These are phyloP conservation scores for Gobionotothen gibberifrons DNA, from an alignment of 2,797 vertebrate species.

Conservation along the genomic window DNA sequence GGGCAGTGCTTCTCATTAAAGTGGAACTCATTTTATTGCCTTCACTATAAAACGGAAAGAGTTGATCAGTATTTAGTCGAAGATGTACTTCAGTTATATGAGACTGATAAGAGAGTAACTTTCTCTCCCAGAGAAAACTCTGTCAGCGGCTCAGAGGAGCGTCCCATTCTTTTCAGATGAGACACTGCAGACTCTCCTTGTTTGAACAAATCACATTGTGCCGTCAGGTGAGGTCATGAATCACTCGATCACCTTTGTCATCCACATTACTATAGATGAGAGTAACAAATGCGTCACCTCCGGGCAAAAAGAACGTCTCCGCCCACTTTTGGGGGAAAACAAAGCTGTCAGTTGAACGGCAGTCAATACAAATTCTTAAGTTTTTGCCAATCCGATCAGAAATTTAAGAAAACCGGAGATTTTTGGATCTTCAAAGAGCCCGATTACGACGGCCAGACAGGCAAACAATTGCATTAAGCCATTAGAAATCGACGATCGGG, in stretches of 20 bases:
- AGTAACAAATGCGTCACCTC: no score
- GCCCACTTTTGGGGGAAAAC: no score
- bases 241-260: constrained; percentile 13
- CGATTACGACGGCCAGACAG: no score
- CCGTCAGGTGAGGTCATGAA: constrained; percentile 37
- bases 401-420: no score
- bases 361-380: no score
- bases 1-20: background rate
- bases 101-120: background rate
- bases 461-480: no score
- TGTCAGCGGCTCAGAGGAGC: constrained; percentile 10
- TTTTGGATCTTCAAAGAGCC: no score
- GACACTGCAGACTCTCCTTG: constrained; percentile 36
- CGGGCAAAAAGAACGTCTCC: no score
- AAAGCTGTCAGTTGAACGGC: no score
- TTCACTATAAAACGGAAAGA: background rate
- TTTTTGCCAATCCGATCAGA: no score
- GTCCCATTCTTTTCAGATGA: constrained; percentile 48
- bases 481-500: no score
- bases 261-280: background rate
- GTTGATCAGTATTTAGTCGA: background rate
- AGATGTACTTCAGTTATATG: background rate
- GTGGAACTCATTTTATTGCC: background rate
- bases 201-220: constrained; percentile 29
- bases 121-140: background rate